Conservation (phyloP, 2,797 vertebrate species). For the Melanotaenia pygmaea region DNA sequence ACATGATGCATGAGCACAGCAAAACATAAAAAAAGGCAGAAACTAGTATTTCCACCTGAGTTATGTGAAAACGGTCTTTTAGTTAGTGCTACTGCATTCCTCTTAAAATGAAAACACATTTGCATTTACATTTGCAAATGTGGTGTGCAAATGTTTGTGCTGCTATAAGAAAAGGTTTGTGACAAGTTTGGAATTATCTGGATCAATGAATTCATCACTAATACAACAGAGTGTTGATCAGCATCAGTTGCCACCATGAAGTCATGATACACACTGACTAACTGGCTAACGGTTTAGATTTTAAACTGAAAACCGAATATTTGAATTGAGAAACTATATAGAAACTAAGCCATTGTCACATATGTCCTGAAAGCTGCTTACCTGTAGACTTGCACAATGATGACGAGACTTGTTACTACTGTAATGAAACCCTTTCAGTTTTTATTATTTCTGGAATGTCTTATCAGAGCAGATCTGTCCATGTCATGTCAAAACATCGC, state of each 20-base stretch:
- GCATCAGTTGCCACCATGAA: neutral
- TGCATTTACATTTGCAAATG: neutral
- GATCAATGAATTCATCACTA: neutral
- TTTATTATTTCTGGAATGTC: neutral
- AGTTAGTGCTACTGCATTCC: constrained; percentile 27
- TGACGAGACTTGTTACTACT: neutral
- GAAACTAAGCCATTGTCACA: neutral
- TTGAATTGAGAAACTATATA: neutral
- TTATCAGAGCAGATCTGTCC: neutral
- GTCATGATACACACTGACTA: neutral
- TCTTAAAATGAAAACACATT: constrained; percentile 50
- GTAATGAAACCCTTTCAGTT: neutral
- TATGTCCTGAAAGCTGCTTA: neutral
- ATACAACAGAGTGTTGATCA: neutral
- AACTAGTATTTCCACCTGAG: constrained; percentile 51
- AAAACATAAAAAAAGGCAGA: constrained; percentile 40
- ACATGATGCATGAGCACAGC: constrained; percentile 24
- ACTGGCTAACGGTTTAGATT: neutral
- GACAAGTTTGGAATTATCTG: neutral
- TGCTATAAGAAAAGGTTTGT: neutral
- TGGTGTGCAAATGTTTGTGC: constrained; percentile 22
- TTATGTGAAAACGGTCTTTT: constrained; percentile 40
- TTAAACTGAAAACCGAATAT: neutral
- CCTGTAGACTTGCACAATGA: neutral
- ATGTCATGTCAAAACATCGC: neutral